phyloP scores from a whole-genome alignment of 2,113 vertebrate genomes.

The Caracal caracal region DNA sequence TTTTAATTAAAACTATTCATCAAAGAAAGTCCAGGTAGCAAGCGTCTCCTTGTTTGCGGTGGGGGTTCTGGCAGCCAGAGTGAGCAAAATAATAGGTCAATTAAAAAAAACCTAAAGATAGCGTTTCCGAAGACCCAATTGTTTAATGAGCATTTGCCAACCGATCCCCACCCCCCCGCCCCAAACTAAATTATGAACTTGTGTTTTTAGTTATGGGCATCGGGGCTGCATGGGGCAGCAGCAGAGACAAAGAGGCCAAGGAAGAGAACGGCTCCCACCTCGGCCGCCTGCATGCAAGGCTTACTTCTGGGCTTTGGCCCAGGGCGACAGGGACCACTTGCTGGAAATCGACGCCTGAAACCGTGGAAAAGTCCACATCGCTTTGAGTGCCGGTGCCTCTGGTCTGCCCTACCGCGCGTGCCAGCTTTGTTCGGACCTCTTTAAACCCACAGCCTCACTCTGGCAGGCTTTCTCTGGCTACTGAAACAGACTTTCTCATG shows the following conservation, averaged over 20 bases:
- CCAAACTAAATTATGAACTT: conserved; percentile 79
- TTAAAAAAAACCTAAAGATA: conserved; percentile 89
- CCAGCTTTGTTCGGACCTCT: not conserved
- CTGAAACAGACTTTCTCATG: conserved; percentile 29
- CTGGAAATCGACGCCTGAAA: not conserved
- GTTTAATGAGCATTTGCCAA: conserved; percentile 81
- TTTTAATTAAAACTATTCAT: conserved; percentile 94
- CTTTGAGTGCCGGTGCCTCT: fast-evolving
- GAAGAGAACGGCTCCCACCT: conserved; percentile 43
- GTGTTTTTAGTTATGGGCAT: conserved; percentile 71
- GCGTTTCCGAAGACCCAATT: conserved; percentile 84
- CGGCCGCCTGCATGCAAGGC: conserved; percentile 26
- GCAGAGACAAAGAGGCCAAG: conserved; percentile 32
- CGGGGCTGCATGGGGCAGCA: conserved; percentile 65
- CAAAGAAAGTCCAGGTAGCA: conserved; percentile 89
- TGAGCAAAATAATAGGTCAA: conserved; percentile 90
- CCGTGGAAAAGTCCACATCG: fast-evolving
- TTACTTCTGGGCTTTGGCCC: conserved; percentile 46
- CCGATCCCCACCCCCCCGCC: conserved; percentile 14
- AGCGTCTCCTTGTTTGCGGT: conserved; percentile 88
- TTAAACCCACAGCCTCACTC: not conserved
- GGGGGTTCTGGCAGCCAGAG: conserved; percentile 87
- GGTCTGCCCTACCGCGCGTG: not conserved
- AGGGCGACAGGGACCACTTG: not conserved
- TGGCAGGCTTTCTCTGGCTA: not conserved